Percentiles rank a stretch among this genome's conserved stretches.
phyloP scores from a whole-genome alignment of 2,888 invertebrate species.

The Brachyptera risi region DNA sequence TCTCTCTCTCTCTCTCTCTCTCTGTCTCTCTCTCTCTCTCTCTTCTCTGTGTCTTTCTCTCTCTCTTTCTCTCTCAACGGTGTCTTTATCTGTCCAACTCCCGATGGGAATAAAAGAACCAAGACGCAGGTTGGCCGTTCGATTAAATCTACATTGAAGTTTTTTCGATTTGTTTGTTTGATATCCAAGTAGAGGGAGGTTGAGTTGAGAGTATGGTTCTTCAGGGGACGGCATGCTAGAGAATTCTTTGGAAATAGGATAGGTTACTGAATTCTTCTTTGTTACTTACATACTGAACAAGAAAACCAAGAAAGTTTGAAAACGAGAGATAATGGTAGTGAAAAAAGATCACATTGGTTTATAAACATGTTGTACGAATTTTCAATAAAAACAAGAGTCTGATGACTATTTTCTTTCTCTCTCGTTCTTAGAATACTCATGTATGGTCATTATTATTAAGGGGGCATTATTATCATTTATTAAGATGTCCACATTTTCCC shows the following conservation, averaged over 20 bases:
- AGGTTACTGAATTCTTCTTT: background rate
- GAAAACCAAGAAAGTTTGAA: too few relatives aligned
- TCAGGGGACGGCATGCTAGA: too few relatives aligned
- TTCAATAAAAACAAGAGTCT: too few relatives aligned
- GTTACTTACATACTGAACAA: background rate
- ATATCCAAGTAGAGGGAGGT: background rate
- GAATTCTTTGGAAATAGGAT: too few relatives aligned
- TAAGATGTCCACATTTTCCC: too few relatives aligned
- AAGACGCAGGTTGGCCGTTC: slow-evolving; percentile 1
- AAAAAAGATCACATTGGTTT: too few relatives aligned
- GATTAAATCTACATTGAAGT: slow-evolving; percentile 18
- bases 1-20: background rate
- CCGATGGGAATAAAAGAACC: background rate
- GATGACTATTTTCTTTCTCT: too few relatives aligned
- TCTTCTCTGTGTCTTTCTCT: background rate
- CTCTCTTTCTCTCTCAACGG: background rate
- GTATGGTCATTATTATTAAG: too few relatives aligned
- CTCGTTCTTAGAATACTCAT: too few relatives aligned
- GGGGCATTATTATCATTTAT: too few relatives aligned
- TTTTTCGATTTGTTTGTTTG: slow-evolving; percentile 20
- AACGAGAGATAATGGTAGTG: too few relatives aligned
- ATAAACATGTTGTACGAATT: too few relatives aligned
- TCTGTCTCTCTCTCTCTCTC: background rate
- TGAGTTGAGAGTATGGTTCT: slow-evolving; percentile 8
- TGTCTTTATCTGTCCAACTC: background rate